Conservation (phyloP, 2,113 vertebrate genomes). For the Clarias gariepinus region DNA sequence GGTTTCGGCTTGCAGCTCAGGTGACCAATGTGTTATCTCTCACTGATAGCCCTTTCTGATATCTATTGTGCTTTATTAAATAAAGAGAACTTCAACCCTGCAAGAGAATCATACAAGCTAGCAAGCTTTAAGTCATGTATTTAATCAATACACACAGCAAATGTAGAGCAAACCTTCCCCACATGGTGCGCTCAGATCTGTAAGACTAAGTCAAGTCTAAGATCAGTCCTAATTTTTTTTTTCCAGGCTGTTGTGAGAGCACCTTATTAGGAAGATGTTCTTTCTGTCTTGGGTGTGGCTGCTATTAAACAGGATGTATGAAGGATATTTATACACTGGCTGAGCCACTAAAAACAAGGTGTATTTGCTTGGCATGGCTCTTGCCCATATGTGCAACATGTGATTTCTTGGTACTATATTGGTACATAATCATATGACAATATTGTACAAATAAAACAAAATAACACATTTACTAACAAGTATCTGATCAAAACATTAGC, state of each 20-base stretch:
- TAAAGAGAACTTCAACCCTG: conserved; percentile 15
- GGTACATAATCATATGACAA: not conserved
- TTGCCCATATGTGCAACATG: conserved; percentile 15
- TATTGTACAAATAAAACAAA: not conserved
- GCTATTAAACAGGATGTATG: conserved; percentile 66
- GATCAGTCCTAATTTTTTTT: not conserved
- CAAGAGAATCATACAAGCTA: not conserved
- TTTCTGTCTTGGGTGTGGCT: conserved; percentile 51
- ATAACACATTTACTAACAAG: not conserved
- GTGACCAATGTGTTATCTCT: not conserved
- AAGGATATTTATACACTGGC: conserved; percentile 60
- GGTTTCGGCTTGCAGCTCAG: not conserved
- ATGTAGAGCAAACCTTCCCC: not conserved
- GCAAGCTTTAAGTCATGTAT: conserved; percentile 15
- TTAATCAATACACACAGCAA: not conserved
- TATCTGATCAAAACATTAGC: not conserved
- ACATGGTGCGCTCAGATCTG: not conserved
- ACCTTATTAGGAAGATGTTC: not conserved
- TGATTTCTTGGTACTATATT: not conserved
- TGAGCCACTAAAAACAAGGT: conserved; percentile 39
- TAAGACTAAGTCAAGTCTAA: not conserved
- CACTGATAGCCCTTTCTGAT: not conserved
- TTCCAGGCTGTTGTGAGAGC: conserved; percentile 3
- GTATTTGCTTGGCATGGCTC: conserved; percentile 53
- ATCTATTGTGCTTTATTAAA: conserved; percentile 28